Evolutionary conservation across 2,888 invertebrate genomes (phyloP).

Genomic region (Maniola hyperantus): DNA sequence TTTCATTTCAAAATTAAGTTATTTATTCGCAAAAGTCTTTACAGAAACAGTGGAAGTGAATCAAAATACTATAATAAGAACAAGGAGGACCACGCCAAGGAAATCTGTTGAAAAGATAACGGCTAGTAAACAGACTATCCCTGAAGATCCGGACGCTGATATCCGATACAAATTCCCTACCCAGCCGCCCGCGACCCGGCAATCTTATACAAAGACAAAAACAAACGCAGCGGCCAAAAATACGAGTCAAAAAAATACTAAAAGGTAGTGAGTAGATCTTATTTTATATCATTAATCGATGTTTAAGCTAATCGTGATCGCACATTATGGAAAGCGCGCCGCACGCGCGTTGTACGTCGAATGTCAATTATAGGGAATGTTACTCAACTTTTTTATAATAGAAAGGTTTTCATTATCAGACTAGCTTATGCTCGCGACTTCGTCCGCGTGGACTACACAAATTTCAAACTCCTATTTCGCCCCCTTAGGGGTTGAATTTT

Average conservation of each 20-base stretch:
- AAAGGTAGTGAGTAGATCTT: conserved; percentile 42
- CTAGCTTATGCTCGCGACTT: too few relatives aligned
- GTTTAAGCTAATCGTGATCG: background rate
- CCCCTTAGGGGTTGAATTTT: too few relatives aligned
- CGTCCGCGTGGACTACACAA: too few relatives aligned
- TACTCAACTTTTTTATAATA: too few relatives aligned
- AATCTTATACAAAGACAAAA: conserved; percentile 16
- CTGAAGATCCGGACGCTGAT: conserved; percentile 28
- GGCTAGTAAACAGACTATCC: conserved; percentile 1
- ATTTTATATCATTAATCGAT: conserved; percentile 8
- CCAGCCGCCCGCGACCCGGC: conserved; percentile 24
- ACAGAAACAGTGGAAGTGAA: conserved; percentile 2
- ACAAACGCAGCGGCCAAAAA: conserved; percentile 31
- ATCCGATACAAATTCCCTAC: conserved; percentile 47
- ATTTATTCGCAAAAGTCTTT: background rate
- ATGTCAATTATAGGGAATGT: too few relatives aligned
- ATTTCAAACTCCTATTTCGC: too few relatives aligned
- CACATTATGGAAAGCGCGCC: background rate
- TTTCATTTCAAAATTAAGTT: background rate
- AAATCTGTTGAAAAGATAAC: background rate
- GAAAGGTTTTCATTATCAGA: too few relatives aligned
- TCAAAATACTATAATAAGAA: background rate
- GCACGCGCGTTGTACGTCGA: background rate
- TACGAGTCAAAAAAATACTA: conserved; percentile 35
- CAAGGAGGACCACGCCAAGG: conserved; percentile 19